These are phyloP conservation scores for Colaptes auratus DNA, from an alignment of 2,113 vertebrate genomes.

Conservation along the genomic window DNA sequence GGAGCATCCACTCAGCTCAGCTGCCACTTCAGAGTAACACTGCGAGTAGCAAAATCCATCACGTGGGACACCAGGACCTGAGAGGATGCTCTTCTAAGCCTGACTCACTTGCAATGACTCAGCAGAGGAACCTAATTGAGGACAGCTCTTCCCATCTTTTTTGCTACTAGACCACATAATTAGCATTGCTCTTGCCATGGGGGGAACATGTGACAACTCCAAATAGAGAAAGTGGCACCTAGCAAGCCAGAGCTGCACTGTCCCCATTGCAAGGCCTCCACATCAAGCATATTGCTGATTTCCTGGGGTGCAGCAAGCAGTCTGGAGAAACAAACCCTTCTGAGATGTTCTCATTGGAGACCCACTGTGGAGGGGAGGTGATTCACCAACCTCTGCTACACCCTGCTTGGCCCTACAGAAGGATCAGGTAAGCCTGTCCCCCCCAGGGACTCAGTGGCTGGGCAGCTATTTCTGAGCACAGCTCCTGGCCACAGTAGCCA, in stretches of 20 bases:
- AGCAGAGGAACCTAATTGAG: background rate
- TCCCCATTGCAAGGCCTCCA: background rate
- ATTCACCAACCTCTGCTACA: background rate
- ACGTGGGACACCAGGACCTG: background rate
- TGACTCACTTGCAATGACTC: background rate
- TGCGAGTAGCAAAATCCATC: background rate
- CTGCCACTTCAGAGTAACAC: background rate
- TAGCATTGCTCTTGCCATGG: background rate
- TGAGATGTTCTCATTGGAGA: background rate
- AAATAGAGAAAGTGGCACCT: background rate
- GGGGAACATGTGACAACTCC: background rate
- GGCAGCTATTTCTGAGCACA: fast-evolving
- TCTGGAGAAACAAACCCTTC: background rate
- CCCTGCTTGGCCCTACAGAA: too few species aligned
- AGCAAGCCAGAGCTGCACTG: background rate
- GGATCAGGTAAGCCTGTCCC: background rate
- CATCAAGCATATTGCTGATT: background rate
- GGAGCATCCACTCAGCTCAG: background rate
- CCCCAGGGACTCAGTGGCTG: too few species aligned
- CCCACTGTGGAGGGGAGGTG: background rate
- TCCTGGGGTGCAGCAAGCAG: background rate
- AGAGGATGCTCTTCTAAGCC: background rate
- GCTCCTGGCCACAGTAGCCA: background rate
- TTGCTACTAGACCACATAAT: background rate
- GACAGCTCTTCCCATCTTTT: background rate